Conservation (phyloP, 2,888 invertebrate species). For the Trichacis sp. region DNA sequence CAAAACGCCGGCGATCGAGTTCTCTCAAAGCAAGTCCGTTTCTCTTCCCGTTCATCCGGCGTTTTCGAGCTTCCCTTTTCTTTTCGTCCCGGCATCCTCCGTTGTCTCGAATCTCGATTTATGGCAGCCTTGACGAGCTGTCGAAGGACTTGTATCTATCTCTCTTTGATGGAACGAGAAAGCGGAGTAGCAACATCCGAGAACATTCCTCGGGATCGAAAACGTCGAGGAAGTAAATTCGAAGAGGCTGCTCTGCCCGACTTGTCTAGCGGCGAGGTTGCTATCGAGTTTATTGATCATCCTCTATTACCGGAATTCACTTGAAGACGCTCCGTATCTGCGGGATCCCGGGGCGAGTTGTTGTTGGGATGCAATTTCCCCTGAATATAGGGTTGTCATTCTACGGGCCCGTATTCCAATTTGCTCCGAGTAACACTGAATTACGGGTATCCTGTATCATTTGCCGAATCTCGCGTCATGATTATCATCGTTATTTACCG, state of each 20-base stretch:
- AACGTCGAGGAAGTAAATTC: conserved; percentile 2
- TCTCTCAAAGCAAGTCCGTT: not conserved
- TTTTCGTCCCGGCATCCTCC: not conserved
- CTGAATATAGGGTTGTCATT: not conserved
- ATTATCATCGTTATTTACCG: not conserved
- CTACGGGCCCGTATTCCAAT: not conserved
- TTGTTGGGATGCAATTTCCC: conserved; percentile 2
- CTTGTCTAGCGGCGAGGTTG: conserved; percentile 19
- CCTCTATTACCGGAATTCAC: conserved; percentile 13
- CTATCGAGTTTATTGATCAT: conserved; percentile 32
- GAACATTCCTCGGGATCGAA: conserved; percentile 1
- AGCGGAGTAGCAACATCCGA: not conserved
- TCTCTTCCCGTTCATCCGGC: not conserved
- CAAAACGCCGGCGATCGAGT: not conserved
- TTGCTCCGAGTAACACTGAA: not conserved
- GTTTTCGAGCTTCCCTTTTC: not conserved
- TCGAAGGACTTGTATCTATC: conserved; percentile 4
- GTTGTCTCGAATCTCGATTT: not conserved
- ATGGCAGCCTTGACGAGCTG: not conserved
- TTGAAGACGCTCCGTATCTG: conserved; percentile 13
- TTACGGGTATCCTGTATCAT: not conserved
- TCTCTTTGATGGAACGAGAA: conserved; percentile 4
- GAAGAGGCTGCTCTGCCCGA: not conserved
- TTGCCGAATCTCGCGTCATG: not conserved
- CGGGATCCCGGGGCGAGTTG: not conserved